Conservation (phyloP, 2,113 vertebrate species). For the Podocnemis expansa region DNA sequence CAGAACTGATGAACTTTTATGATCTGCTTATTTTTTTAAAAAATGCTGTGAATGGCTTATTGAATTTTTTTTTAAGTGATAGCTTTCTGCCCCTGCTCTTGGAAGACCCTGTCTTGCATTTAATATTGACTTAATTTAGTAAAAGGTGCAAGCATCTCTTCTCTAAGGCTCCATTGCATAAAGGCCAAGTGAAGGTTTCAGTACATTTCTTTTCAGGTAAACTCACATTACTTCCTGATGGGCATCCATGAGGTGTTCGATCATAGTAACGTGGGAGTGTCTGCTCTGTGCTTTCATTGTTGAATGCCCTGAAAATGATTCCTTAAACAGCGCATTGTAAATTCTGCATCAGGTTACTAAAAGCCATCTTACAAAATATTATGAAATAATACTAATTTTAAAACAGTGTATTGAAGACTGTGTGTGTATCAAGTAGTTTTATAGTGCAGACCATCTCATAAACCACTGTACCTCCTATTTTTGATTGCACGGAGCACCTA, state of each 20-base stretch:
- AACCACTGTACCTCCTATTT: slow-evolving; percentile 45
- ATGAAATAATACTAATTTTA: slow-evolving; percentile 62
- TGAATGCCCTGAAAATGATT: slow-evolving; percentile 30
- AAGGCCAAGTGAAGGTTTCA: slow-evolving; percentile 63
- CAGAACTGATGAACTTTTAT: slow-evolving; percentile 74
- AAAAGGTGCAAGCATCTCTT: slow-evolving; percentile 22
- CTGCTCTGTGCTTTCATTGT: slow-evolving; percentile 32
- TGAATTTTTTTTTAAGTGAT: slow-evolving; percentile 71
- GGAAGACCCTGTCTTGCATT: slow-evolving; percentile 66
- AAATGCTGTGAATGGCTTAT: slow-evolving; percentile 72
- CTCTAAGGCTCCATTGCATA: neutral
- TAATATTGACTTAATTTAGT: slow-evolving; percentile 58
- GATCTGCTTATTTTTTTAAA: slow-evolving; percentile 75
- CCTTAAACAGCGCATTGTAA: slow-evolving; percentile 8
- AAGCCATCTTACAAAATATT: slow-evolving; percentile 20
- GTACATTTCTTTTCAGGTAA: neutral
- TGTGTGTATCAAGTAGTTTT: slow-evolving; percentile 41
- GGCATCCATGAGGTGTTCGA: neutral
- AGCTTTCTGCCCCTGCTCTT: slow-evolving; percentile 67
- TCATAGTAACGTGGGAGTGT: neutral
- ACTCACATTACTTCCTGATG: neutral
- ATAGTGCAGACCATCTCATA: slow-evolving; percentile 44
- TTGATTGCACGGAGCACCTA: slow-evolving; percentile 27
- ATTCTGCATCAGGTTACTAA: slow-evolving; percentile 27
- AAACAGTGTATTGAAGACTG: neutral